Percentiles rank a stretch among this genome's conserved stretches.
Conservation (phyloP, 2,113 vertebrate species). For the Syngnathoides biaculeatus region DNA sequence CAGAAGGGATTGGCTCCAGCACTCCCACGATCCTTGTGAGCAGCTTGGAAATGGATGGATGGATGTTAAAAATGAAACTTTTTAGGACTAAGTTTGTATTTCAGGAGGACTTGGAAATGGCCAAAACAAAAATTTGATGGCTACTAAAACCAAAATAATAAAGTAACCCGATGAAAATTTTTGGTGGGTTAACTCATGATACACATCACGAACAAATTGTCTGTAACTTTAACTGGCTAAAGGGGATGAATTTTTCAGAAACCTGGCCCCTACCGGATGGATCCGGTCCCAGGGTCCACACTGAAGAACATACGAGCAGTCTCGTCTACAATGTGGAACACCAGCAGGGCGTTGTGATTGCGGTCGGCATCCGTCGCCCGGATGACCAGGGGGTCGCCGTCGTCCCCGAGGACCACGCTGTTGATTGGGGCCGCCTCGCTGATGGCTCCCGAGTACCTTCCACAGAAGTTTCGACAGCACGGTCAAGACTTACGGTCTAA, state of each 20-base stretch:
- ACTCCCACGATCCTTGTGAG: too few relatives aligned
- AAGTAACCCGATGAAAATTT: neutral
- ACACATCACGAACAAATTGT: too few relatives aligned
- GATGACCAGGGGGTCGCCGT: constrained; percentile 85
- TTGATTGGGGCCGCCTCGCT: constrained; percentile 90
- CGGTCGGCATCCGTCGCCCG: constrained; percentile 85
- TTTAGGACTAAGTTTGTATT: too few relatives aligned
- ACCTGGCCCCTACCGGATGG: constrained; percentile 73
- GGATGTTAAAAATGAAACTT: too few relatives aligned
- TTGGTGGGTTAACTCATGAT: neutral
- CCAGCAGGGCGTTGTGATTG: constrained; percentile 89
- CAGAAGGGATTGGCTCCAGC: too few relatives aligned
- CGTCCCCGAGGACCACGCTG: constrained; percentile 81
- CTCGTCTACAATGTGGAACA: constrained; percentile 90
- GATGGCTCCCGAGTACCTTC: constrained; percentile 69
- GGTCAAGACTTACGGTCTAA: neutral
- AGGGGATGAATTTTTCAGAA: neutral
- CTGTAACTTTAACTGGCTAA: neutral
- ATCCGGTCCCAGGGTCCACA: constrained; percentile 92
- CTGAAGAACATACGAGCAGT: constrained; percentile 89
- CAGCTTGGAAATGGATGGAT: too few relatives aligned
- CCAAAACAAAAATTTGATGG: too few relatives aligned
- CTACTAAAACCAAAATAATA: too few relatives aligned
- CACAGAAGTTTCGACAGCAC: neutral
- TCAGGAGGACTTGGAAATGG: too few relatives aligned